Percentiles rank a stretch among this genome's conserved stretches.
Conservation (phyloP, 30 jellyfish, hydroid and myxozoan species). For the Haliclystus octoradiatus region DNA sequence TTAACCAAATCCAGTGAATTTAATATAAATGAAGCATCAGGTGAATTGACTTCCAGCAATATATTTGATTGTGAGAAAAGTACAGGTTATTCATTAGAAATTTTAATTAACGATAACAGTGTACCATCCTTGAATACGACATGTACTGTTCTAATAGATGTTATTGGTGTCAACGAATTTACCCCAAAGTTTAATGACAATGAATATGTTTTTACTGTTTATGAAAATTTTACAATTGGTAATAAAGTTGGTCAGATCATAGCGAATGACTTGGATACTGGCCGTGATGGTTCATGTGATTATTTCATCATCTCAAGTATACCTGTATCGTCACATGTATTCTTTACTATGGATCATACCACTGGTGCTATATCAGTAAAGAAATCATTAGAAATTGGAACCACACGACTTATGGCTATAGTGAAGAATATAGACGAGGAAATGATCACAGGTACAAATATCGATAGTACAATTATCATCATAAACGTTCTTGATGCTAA, state of each 20-base stretch:
- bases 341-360: constrained; percentile 9
- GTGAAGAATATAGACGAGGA: constrained; percentile 23
- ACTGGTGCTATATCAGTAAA: constrained; percentile 32
- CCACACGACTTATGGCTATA: constrained; percentile 6
- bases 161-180: background rate
- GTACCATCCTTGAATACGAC: background rate
- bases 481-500: constrained; percentile 44
- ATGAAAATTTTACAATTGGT: constrained; percentile 38
- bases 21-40: background rate
- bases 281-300: background rate
- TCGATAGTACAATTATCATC: constrained; percentile 29
- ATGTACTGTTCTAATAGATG: background rate
- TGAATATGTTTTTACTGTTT: background rate
- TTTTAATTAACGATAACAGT: background rate
- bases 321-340: background rate
- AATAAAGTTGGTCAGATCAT: constrained; percentile 14
- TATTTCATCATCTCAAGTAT: background rate
- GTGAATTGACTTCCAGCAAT: background rate
- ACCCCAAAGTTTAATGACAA: background rate
- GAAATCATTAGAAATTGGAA: constrained; percentile 18
- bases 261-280: constrained; percentile 20
- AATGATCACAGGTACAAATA: constrained; percentile 3
- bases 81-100: too few relatives aligned
- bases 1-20: background rate
- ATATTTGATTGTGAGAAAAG: background rate